phyloP scores from a whole-genome alignment of 2,888 invertebrate genomes.

The Tuta absoluta region DNA sequence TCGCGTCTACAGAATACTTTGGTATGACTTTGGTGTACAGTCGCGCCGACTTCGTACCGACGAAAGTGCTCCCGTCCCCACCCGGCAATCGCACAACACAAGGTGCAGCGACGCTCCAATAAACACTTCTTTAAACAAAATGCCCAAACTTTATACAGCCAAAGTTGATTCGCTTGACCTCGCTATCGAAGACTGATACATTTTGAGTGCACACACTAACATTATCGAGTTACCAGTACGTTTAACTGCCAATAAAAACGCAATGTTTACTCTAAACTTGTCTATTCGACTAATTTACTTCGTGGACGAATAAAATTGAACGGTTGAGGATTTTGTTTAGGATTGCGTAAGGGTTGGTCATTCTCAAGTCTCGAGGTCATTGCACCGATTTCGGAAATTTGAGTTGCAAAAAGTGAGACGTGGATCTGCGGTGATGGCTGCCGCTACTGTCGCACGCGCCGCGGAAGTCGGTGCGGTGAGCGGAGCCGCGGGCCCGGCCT shows the following conservation, averaged over 20 bases:
- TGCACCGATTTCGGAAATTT: conserved; percentile 65
- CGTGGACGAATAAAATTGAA: neutral
- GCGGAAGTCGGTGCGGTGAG: conserved; percentile 66
- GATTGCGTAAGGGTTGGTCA: conserved; percentile 52
- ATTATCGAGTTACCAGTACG: conserved; percentile 9
- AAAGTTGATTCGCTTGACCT: conserved; percentile 36
- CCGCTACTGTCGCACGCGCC: conserved; percentile 40
- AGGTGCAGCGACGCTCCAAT: conserved; percentile 46
- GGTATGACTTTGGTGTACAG: no score
- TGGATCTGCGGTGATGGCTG: conserved; percentile 38
- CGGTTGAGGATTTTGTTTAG: conserved; percentile 44
- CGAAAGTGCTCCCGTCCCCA: conserved; percentile 37
- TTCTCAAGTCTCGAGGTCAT: conserved; percentile 44
- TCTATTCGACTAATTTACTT: conserved; percentile 6
- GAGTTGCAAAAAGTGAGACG: conserved; percentile 62
- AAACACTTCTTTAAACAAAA: conserved; percentile 13
- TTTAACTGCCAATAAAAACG: conserved; percentile 7
- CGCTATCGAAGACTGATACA: conserved; percentile 28
- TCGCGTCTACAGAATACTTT: no score
- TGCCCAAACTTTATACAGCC: neutral
- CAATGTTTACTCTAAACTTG: neutral
- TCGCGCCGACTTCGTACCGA: conserved; percentile 37
- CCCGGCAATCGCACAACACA: conserved; percentile 55
- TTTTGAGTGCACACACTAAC: neutral
- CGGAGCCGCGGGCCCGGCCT: conserved; percentile 67